Conservation (phyloP, 2,113 vertebrate genomes). For the Ariopsis seemanni region DNA sequence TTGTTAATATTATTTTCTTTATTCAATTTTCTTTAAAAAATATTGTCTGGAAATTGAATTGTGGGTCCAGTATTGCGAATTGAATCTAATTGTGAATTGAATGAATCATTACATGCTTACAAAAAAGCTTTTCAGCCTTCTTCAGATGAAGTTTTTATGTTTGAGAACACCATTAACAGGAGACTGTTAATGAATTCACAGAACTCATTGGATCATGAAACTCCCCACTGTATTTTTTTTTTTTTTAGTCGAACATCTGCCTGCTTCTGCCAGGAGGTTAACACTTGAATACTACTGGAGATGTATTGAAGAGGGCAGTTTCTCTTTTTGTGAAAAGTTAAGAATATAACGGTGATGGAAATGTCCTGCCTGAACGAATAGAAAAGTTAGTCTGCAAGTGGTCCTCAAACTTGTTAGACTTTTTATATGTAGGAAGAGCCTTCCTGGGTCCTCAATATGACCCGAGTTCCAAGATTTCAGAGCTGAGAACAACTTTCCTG, state of each 20-base stretch:
- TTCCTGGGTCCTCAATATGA: neutral
- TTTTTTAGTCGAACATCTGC: too few relatives aligned
- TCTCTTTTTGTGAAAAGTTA: too few relatives aligned
- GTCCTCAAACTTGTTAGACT: neutral
- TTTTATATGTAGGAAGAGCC: neutral
- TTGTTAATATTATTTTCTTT: too few relatives aligned
- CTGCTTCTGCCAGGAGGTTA: neutral
- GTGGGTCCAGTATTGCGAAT: too few relatives aligned
- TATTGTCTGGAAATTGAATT: too few relatives aligned
- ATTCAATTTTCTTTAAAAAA: too few relatives aligned
- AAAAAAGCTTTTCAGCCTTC: neutral
- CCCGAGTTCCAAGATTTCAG: neutral
- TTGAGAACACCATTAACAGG: neutral
- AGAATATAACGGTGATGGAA: too few relatives aligned
- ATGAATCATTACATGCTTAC: too few relatives aligned
- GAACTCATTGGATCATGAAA: neutral
- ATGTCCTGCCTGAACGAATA: neutral
- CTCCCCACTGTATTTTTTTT: neutral
- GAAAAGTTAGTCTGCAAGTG: neutral
- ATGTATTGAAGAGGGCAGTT: neutral
- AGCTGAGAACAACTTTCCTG: neutral
- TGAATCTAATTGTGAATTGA: too few relatives aligned
- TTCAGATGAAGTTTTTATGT: neutral
- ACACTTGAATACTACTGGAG: neutral
- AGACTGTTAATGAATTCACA: too few relatives aligned